These are phyloP conservation scores for Pelodiscus sinensis DNA, from an alignment of 2,113 vertebrate genomes.

Conservation along the genomic window DNA sequence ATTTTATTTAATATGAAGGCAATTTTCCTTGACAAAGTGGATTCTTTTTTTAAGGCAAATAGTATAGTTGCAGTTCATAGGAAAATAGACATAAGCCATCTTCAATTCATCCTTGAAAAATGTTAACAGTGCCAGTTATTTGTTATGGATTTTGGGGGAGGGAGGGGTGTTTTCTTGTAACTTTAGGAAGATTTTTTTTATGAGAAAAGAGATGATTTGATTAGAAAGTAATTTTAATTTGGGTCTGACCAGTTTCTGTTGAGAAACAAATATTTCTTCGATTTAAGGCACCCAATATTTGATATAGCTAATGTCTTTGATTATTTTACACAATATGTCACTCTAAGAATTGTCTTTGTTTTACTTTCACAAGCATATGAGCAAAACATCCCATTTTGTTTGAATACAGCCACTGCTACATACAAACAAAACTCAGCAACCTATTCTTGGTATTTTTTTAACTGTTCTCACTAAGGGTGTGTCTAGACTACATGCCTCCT, in stretches of 20 bases:
- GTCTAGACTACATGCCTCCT: no score
- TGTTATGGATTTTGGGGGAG: not conserved
- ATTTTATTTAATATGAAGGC: conserved; percentile 23
- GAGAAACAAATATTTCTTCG: not conserved
- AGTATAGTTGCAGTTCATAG: conserved; percentile 34
- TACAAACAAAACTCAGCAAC: not conserved
- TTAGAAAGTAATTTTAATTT: not conserved
- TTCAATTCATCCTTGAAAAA: not conserved
- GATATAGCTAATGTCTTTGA: not conserved
- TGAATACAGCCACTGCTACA: conserved; percentile 1
- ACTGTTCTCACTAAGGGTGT: conserved; percentile 49
- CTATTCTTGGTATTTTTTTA: not conserved
- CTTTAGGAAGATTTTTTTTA: not conserved
- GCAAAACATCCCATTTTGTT: conserved; percentile 4
- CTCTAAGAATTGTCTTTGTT: not conserved
- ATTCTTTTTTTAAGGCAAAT: conserved; percentile 1
- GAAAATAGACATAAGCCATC: not conserved
- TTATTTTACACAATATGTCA: conserved; percentile 22
- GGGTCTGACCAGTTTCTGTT: not conserved
- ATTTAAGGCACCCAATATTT: not conserved
- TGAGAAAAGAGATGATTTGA: not conserved
- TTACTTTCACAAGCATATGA: not conserved
- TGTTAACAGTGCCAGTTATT: not conserved
- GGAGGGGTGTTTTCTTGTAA: not conserved
- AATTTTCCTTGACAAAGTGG: conserved; percentile 10